Evolutionary conservation across 2,888 invertebrate species (phyloP), one percentile per base, ranked within the genome.

Genomic region (Rotaria socialis): DNA sequence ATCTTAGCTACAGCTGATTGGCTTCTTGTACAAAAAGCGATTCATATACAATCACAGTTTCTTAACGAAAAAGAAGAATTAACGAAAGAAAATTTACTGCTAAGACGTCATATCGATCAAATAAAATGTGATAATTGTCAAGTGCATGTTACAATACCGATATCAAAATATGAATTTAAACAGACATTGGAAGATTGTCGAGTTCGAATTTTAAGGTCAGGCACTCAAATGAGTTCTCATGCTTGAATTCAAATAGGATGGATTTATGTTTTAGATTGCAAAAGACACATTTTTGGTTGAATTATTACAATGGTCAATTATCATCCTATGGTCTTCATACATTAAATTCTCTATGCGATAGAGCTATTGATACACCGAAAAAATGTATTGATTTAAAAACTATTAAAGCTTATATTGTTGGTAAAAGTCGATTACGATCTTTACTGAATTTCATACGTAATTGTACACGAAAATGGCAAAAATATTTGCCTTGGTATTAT

Each of bases 251-350:
- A 35, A 35, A 35, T 35, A 35, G 35, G 35, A 35, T 35, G 35
- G 35, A 35, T 35, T 35, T 35, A 35, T 35, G 2, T 27, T 75
- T 43, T 24, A 75, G 47, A 80, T 80, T 80, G 24, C 47, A 80
- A 11, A 80, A 80, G 7, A 80, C 80, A 47, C 80, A 80, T 47
- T 80, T 80, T n/a, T 80, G 47, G 80, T 43, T 22, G 24, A n/a
- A 43, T 80, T 80, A n/a, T 47, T 80, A 80, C n/a, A 47, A 43
- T 14, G 47, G 80, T 47, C 80, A 80, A n/a, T 80, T 80, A 4
- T 80, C 47, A 47, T 80, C 80, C 10, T 80, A 80, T 80, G 80
- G 80, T 24, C 47, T 80, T 47, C 80, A 80, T 47, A 80, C 80
- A n/a, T 47, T 47, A 80, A 80, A 80, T 47, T 24, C 80, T n/a